phyloP scores from a whole-genome alignment of 1,140 invertebrate genomes.

The Pseudomyrmex dendroicus region DNA sequence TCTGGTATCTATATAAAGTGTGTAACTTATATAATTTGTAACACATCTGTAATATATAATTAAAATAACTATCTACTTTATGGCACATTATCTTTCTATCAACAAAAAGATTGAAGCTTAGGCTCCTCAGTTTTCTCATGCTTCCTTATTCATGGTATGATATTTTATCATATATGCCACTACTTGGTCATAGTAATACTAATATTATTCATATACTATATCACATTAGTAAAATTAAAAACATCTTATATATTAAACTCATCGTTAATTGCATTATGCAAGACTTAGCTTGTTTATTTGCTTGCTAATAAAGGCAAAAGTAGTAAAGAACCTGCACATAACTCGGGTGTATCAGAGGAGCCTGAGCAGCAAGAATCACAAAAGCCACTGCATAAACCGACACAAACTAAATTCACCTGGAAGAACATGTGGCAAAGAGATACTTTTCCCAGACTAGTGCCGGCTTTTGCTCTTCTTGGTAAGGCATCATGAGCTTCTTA shows the following conservation, averaged over 20 bases:
- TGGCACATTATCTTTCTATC: not conserved
- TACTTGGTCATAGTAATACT: not conserved
- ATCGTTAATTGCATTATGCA: constrained; percentile 47
- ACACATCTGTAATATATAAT: constrained; percentile 8
- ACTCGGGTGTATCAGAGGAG: constrained; percentile 65
- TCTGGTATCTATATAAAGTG: constrained; percentile 44
- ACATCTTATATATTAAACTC: constrained; percentile 44
- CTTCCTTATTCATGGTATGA: constrained; percentile 31
- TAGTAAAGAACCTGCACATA: constrained; percentile 71
- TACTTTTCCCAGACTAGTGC: constrained; percentile 77
- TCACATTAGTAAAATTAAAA: constrained; percentile 33
- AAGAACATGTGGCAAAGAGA: constrained; percentile 80
- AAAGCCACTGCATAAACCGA: constrained; percentile 75
- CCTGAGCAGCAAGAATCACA: constrained; percentile 71
- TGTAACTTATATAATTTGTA: not conserved
- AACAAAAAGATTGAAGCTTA: constrained; percentile 26
- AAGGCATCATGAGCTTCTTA: constrained; percentile 75
- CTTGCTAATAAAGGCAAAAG: constrained; percentile 77
- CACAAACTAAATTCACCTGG: constrained; percentile 80
- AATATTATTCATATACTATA: constrained; percentile 44
- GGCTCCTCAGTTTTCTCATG: constrained; percentile 54
- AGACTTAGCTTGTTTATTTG: constrained; percentile 73
- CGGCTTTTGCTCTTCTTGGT: constrained; percentile 81
- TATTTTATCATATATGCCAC: constrained; percentile 4
- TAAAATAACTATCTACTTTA: not conserved